Evolutionary conservation across 64 coral and sea anemone species (phyloP).

Genomic region (Cladopsammia gracilis): DNA sequence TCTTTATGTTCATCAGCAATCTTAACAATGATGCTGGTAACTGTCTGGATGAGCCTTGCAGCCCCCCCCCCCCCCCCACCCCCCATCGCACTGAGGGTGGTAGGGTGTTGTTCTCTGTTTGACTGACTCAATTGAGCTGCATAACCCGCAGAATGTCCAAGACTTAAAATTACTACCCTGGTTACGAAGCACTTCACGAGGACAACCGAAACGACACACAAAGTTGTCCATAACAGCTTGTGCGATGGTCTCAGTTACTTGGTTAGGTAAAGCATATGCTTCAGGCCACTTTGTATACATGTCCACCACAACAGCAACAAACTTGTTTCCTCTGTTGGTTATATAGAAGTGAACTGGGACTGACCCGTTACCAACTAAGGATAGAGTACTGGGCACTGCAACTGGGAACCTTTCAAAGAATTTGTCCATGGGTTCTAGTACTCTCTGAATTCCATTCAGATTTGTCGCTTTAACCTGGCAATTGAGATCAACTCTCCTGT

Average conservation of each 20-base stretch:
- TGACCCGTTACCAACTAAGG: too few relatives aligned
- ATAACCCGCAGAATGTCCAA: slow-evolving; percentile 31
- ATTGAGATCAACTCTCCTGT: too few relatives aligned
- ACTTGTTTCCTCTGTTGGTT: slow-evolving; percentile 56
- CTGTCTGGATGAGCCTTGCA: slow-evolving; percentile 18
- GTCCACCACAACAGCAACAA: slow-evolving; percentile 62
- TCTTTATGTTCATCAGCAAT: slow-evolving; percentile 9
- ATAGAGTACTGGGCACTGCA: too few relatives aligned
- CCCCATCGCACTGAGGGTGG: slow-evolving; percentile 54
- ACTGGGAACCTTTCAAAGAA: too few relatives aligned
- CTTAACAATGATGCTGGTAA: slow-evolving; percentile 29
- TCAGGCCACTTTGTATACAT: slow-evolving; percentile 69
- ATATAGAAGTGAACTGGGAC: too few relatives aligned
- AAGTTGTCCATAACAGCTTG: background rate
- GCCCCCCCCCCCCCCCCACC: background rate
- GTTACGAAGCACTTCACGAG: slow-evolving; percentile 6
- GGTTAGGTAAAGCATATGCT: slow-evolving; percentile 44
- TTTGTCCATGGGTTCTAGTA: too few relatives aligned
- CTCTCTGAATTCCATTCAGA: too few relatives aligned
- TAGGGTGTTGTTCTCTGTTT: slow-evolving; percentile 55
- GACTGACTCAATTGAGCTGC: slow-evolving; percentile 28
- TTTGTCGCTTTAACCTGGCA: too few relatives aligned
- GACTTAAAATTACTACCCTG: slow-evolving; percentile 61
- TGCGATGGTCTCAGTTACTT: slow-evolving; percentile 15
- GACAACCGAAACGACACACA: slow-evolving; percentile 17